Evolutionary conservation across 2,113 vertebrate genomes (phyloP).

Genomic region (Halichoeres trimaculatus): DNA sequence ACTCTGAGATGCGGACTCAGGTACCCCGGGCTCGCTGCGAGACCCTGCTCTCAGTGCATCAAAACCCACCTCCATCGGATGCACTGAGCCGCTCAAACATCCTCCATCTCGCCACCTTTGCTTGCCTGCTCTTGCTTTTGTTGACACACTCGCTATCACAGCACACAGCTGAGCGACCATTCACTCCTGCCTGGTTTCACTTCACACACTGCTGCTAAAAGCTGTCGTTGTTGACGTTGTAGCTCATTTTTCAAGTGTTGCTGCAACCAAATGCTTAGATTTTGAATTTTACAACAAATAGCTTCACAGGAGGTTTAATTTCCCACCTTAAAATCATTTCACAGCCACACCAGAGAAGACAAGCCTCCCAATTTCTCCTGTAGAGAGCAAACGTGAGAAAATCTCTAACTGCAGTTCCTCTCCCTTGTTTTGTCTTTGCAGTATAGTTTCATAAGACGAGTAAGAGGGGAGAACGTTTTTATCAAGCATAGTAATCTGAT

Average conservation of each 20-base stretch:
- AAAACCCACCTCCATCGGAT: slow-evolving; percentile 26
- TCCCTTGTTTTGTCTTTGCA: slow-evolving; percentile 88
- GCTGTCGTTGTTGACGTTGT: slow-evolving; percentile 15
- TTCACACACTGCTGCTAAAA: slow-evolving; percentile 31
- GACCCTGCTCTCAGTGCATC: slow-evolving; percentile 66
- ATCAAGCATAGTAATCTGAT: slow-evolving; percentile 99
- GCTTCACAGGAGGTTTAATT: slow-evolving; percentile 10
- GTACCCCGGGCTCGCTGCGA: slow-evolving; percentile 62
- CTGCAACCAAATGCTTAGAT: not conserved
- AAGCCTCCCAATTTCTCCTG: slow-evolving; percentile 57
- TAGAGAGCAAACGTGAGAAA: not conserved
- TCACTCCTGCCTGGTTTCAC: slow-evolving; percentile 39
- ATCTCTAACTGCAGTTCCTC: slow-evolving; percentile 64
- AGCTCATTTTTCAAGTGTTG: slow-evolving; percentile 32
- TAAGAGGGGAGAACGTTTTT: slow-evolving; percentile 97
- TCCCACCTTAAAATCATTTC: slow-evolving; percentile 7
- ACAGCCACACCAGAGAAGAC: slow-evolving; percentile 11
- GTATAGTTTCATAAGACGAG: slow-evolving; percentile 96
- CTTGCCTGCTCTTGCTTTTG: slow-evolving; percentile 44
- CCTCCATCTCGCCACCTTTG: slow-evolving; percentile 25
- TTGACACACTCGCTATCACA: slow-evolving; percentile 20
- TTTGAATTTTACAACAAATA: too few relatives aligned
- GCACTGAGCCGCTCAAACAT: slow-evolving; percentile 54
- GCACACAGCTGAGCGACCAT: slow-evolving; percentile 27
- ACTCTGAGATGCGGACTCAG: slow-evolving; percentile 86